These are phyloP conservation scores for Plodia interpunctella DNA, from an alignment of 1,140 invertebrate genomes.

Conservation along the genomic window DNA sequence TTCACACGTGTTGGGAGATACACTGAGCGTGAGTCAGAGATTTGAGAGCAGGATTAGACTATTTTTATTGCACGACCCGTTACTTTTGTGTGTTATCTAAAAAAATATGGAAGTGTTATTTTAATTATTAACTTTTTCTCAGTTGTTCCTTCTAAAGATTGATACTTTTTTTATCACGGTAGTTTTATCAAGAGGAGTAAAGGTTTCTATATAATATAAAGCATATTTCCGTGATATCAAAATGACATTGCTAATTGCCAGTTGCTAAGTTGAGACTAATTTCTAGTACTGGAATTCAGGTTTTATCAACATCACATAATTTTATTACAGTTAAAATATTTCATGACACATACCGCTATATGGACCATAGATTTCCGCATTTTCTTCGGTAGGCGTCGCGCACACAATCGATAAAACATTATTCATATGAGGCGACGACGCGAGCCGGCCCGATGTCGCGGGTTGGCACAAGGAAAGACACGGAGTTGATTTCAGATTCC, in stretches of 20 bases:
- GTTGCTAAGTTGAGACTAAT: too few relatives aligned
- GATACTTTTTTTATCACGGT: too few relatives aligned
- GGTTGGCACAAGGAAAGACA: not conserved
- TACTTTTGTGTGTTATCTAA: not conserved
- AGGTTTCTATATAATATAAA: too few relatives aligned
- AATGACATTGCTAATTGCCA: too few relatives aligned
- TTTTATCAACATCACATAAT: not conserved
- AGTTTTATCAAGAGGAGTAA: too few relatives aligned
- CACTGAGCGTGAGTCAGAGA: not conserved
- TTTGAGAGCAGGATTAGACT: not conserved
- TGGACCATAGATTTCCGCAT: not conserved
- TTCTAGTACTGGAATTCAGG: too few relatives aligned
- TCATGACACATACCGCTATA: not conserved
- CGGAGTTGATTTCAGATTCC: too few relatives aligned
- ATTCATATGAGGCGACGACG: conserved; percentile 30
- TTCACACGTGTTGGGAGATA: conserved; percentile 5
- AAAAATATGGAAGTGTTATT: too few relatives aligned
- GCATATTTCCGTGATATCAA: too few relatives aligned
- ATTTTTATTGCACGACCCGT: not conserved
- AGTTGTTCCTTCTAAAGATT: too few relatives aligned
- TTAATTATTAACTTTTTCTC: too few relatives aligned
- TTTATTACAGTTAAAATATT: not conserved
- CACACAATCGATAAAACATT: conserved; percentile 35
- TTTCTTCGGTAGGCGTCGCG: not conserved
- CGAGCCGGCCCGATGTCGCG: not conserved